phyloP scores from a whole-genome alignment of 2,113 vertebrate genomes.

The Hemibagrus wyckioides region DNA sequence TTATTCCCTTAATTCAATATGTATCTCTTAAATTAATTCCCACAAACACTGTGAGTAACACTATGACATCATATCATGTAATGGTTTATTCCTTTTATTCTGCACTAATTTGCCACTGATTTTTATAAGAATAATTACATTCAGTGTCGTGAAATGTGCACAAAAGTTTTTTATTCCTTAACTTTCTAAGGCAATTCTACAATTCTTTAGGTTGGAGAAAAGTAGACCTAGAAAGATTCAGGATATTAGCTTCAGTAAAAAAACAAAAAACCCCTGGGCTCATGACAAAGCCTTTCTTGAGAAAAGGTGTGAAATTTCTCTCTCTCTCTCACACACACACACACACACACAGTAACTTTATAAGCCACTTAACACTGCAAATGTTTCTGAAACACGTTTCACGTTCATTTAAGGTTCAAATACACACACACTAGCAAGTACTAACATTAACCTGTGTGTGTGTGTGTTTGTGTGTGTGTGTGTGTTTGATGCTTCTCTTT shows the following conservation, averaged over 20 bases:
- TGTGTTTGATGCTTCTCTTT: not conserved
- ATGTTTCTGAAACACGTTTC: not conserved
- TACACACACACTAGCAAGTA: not conserved
- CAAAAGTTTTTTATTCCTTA: not conserved
- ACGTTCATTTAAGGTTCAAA: not conserved
- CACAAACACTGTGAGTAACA: not conserved
- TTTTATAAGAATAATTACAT: not conserved
- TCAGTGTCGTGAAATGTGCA: not conserved
- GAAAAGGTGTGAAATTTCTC: not conserved
- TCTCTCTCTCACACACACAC: not conserved
- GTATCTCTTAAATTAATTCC: not conserved
- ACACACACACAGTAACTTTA: not conserved
- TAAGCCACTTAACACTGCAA: not conserved
- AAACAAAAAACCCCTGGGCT: not conserved
- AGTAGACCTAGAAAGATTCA: not conserved
- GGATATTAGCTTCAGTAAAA: not conserved
- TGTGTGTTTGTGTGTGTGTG: conserved; percentile 48
- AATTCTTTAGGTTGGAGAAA: not conserved
- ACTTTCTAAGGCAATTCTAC: not conserved
- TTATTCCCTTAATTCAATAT: not conserved
- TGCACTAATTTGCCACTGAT: not conserved
- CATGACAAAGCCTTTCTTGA: not conserved
- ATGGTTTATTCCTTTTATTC: not conserved
- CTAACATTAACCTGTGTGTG: not conserved
- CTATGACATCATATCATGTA: not conserved